These are phyloP conservation scores for Planococcus citri DNA, from an alignment of 1,140 invertebrate genomes.

Conservation along the genomic window DNA sequence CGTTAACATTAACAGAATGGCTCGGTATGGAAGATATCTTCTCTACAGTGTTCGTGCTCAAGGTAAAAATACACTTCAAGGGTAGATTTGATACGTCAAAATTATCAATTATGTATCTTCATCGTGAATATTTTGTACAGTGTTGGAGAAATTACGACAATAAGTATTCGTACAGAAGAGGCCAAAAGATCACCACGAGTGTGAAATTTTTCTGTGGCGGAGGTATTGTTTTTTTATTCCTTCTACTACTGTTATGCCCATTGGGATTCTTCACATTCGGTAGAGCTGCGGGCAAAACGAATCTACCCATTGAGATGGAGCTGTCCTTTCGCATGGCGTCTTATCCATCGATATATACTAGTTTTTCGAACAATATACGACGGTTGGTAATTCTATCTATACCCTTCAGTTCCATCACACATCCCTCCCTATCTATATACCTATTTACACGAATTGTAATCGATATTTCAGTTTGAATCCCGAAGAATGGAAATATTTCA, in stretches of 20 bases:
- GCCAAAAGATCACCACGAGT: neutral
- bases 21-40: conserved; percentile 23
- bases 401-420: too few species aligned
- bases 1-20: conserved; percentile 23
- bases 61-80: conserved; percentile 14
- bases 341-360: conserved; percentile 8
- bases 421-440: too few species aligned
- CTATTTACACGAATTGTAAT: too few species aligned
- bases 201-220: conserved; percentile 15
- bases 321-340: neutral
- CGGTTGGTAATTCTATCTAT: neutral
- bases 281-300: neutral
- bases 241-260: conserved; percentile 21
- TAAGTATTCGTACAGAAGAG: conserved; percentile 13
- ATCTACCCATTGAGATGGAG: conserved; percentile 2
- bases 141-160: conserved; percentile 16
- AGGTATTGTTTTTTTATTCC: neutral
- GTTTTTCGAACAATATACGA: neutral
- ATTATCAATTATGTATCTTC: neutral
- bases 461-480: neutral
- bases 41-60: conserved; percentile 2
- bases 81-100: too few species aligned
- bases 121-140: neutral
- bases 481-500: neutral
- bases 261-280: conserved; percentile 20